phyloP scores from a whole-genome alignment of 2,888 invertebrate species.

The Stomorhina lunata region DNA sequence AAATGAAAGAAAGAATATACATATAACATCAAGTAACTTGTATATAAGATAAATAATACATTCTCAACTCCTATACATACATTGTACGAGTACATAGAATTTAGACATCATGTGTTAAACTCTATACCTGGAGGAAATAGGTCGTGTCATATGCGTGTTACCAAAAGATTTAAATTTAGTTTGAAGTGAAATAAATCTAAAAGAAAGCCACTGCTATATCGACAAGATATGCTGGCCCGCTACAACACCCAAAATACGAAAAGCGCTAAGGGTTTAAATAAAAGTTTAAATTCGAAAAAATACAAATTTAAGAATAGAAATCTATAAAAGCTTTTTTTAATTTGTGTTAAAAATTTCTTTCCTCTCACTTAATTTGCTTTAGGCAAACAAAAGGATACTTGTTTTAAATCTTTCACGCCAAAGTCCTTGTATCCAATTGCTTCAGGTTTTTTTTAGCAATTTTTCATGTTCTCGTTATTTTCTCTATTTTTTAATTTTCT shows the following conservation, averaged over 20 bases:
- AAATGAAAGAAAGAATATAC: background rate
- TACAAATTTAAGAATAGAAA: background rate
- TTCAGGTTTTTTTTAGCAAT: background rate
- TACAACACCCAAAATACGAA: too few relatives aligned
- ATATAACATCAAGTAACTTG: background rate
- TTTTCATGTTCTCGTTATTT: background rate
- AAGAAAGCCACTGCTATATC: too few relatives aligned
- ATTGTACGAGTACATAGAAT: background rate
- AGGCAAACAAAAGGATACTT: background rate
- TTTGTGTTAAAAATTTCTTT: background rate
- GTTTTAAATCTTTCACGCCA: background rate
- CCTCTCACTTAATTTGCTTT: background rate
- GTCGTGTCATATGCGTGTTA: constrained; percentile 51
- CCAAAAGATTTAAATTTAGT: constrained; percentile 37
- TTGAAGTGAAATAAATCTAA: constrained; percentile 10
- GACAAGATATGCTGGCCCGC: too few relatives aligned
- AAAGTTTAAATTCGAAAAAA: background rate
- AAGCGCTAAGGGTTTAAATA: too few relatives aligned
- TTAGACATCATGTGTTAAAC: constrained; percentile 14
- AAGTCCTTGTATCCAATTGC: background rate
- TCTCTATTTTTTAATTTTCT: background rate
- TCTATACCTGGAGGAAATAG: constrained; percentile 56
- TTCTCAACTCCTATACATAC: too few relatives aligned
- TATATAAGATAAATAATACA: background rate
- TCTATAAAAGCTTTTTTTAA: background rate